These are phyloP conservation scores for Ciconia nigra DNA, from an alignment of 2,797 vertebrate genomes.

Conservation along the genomic window DNA sequence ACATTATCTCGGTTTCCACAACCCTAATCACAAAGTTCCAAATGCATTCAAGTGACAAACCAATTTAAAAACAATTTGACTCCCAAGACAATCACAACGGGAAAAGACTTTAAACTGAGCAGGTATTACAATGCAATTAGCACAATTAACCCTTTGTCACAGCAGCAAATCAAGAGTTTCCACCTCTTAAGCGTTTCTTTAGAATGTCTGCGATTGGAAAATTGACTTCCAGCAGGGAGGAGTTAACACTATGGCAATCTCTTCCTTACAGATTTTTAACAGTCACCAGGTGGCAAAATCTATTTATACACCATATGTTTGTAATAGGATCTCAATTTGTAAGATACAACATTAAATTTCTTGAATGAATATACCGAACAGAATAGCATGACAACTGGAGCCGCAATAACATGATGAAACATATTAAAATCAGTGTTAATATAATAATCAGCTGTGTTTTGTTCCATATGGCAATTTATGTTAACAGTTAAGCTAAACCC, in stretches of 20 bases:
- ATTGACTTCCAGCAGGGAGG: constrained; percentile 52
- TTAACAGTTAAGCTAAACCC: constrained; percentile 74
- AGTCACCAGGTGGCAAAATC: constrained; percentile 68
- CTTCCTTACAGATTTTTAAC: constrained; percentile 46
- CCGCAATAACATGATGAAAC: constrained; percentile 68
- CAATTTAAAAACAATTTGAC: constrained; percentile 68
- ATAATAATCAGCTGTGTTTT: constrained; percentile 77
- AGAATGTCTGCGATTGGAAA: constrained; percentile 28
- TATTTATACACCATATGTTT: constrained; percentile 69
- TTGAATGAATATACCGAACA: constrained; percentile 66
- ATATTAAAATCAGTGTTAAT: constrained; percentile 77
- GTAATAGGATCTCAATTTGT: constrained; percentile 54
- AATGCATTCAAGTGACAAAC: constrained; percentile 59
- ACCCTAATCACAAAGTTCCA: constrained; percentile 50
- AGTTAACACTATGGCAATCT: constrained; percentile 48
- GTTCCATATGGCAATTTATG: constrained; percentile 77
- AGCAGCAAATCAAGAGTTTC: constrained; percentile 34
- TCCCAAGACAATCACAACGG: constrained; percentile 62
- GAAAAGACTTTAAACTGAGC: constrained; percentile 52
- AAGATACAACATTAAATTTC: constrained; percentile 59
- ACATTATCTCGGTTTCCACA: constrained; percentile 33
- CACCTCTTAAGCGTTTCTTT: constrained; percentile 32
- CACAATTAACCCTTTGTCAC: constrained; percentile 60
- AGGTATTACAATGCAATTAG: constrained; percentile 58
- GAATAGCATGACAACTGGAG: constrained; percentile 69